Evolutionary conservation across 1,140 invertebrate species (phyloP), one percentile per base, ranked within the genome.

Genomic region (Caenorhabditis remanei): DNA sequence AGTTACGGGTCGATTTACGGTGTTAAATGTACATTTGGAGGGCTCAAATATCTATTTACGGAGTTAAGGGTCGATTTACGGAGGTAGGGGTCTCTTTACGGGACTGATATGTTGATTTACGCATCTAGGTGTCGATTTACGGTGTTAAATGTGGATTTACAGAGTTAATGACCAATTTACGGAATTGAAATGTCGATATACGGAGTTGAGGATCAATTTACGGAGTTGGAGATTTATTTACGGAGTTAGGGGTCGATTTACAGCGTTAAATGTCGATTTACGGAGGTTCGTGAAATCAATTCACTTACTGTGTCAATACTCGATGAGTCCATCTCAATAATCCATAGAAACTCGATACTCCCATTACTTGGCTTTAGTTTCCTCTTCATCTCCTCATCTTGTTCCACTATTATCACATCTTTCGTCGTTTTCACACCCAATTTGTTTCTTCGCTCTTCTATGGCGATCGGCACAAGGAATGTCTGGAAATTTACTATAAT

Each of bases 281-380:
- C 32, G 32, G 32, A 32, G 32, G 2, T 32, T 32, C 32, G 50
- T 48, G 40, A n/a, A 58, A 1, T n/a, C 8, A 4, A 53, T 53
- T 53, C 4, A 58, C 55, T n/a, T 11, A 58, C 55, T 19, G 55
- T 58, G 11, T 58, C 55, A 58, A 58, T 58, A n/a, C 55, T 58
- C 6, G 55, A 58, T 7, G 55, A 58, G 19, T 58, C 55, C 55
- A 58, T 58, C 6, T 58, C 55, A 58, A 58, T 58, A 19, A 58
- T 58, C 55, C 83, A 84, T 2, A 55, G 32, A 13, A 40, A 21
- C 40, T 24, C 50, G 9, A 56, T n/a, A 21, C 53, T 84, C 58
- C 24, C 83, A 84, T 84, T 32, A 58, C 55, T 84, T 58, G 48
- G 53, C 14, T 46, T 56, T 6, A 24, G 8, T 53, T 84, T 50